Conservation (phyloP, 2,797 vertebrate species). For the Sebastes trivittatus region DNA sequence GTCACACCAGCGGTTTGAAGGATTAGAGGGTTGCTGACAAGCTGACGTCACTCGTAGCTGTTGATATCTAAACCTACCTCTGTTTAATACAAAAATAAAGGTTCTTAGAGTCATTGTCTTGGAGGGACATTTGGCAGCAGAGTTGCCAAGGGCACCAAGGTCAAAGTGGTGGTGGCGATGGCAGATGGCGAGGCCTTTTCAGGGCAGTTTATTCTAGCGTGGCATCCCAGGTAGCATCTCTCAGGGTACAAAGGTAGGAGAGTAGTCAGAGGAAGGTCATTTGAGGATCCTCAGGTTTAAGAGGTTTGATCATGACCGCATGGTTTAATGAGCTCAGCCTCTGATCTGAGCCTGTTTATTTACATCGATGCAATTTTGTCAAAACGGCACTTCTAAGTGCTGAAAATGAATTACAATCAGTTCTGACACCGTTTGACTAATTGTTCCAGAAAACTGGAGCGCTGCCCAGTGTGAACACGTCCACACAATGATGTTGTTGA, state of each 20-base stretch:
- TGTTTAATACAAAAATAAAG: constrained; percentile 26
- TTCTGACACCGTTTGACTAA: not conserved
- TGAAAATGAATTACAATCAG: not conserved
- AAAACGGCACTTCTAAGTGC: not conserved
- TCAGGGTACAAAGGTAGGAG: not conserved
- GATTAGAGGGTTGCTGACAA: constrained; percentile 37
- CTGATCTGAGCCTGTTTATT: not conserved
- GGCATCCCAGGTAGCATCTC: not conserved
- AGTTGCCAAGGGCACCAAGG: not conserved
- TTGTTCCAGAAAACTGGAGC: not conserved
- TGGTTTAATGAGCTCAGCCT: not conserved
- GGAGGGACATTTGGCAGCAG: not conserved
- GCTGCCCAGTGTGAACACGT: not conserved
- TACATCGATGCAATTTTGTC: not conserved
- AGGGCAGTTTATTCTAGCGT: not conserved
- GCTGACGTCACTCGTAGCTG: constrained; percentile 19
- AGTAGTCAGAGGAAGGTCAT: not conserved
- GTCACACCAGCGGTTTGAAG: constrained; percentile 25
- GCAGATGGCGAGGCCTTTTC: not conserved
- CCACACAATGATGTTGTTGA: not conserved
- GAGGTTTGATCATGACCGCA: not conserved
- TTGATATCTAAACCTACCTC: not conserved
- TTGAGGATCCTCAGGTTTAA: not conserved
- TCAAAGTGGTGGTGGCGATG: not conserved
- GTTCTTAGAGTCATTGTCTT: constrained; percentile 18